Percentiles rank a stretch among this genome's conserved stretches.
Evolutionary conservation across 2,113 vertebrate species (phyloP).

Genomic region (Brachypteracias leptosomus): DNA sequence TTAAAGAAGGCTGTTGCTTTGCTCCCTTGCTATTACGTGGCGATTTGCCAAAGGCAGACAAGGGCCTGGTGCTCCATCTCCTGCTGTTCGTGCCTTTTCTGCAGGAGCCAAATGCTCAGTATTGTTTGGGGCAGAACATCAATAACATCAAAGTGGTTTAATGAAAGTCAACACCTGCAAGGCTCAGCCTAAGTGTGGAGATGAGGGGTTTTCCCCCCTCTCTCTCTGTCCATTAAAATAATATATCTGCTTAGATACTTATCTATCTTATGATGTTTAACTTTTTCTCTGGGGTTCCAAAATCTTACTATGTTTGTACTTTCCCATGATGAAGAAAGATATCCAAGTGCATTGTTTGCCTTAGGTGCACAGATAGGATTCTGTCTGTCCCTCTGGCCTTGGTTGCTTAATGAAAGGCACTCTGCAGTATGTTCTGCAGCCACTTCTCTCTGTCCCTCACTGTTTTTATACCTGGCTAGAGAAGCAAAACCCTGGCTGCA

Average conservation of each 20-base stretch:
- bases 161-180: not conserved
- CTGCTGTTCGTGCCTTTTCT: not conserved
- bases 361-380: not conserved
- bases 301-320: not conserved
- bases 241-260: not conserved
- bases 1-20: not conserved
- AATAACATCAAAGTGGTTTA: not conserved
- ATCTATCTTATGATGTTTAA: not conserved
- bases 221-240: not conserved
- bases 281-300: not conserved
- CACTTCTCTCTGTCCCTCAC: not conserved
- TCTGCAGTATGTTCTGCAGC: not conserved
- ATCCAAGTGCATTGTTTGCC: not conserved
- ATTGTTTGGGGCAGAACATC: not conserved
- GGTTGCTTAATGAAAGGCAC: not conserved
- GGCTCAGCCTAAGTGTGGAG: not conserved
- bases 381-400: not conserved
- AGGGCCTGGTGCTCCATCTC: not conserved
- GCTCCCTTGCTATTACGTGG: not conserved
- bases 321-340: not conserved
- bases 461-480: not conserved
- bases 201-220: not conserved
- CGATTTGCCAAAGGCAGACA: not conserved
- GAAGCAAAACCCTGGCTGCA: not conserved
- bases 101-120: not conserved